These are phyloP conservation scores for Bombus impatiens DNA, from an alignment of 1,140 invertebrate species.

Conservation along the genomic window DNA sequence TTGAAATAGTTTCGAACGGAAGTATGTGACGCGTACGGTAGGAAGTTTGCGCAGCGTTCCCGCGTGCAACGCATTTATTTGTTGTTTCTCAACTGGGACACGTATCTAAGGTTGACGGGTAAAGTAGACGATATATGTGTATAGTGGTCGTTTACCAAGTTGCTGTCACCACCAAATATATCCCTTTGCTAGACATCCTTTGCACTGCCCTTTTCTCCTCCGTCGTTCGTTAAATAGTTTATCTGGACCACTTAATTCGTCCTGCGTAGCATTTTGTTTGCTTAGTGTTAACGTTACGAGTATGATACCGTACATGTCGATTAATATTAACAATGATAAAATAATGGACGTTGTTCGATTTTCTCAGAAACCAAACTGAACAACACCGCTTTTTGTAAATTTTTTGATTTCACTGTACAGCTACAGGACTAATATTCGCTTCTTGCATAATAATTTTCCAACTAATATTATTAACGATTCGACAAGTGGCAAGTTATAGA, in stretches of 20 bases:
- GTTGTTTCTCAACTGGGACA: conserved; percentile 13
- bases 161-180: conserved; percentile 28
- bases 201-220: not conserved
- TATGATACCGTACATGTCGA: too few relatives aligned
- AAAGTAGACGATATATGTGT: not conserved
- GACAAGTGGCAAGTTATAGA: too few relatives aligned
- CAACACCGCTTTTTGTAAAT: too few relatives aligned
- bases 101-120: not conserved
- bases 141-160: conserved; percentile 7
- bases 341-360: too few relatives aligned
- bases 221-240: not conserved
- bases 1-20: not conserved
- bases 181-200: not conserved
- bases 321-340: too few relatives aligned
- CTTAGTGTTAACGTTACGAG: not conserved
- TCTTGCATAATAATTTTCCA: too few relatives aligned
- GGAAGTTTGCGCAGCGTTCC: not conserved
- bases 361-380: too few relatives aligned
- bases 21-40: not conserved
- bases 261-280: not conserved
- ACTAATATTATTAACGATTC: too few relatives aligned
- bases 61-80: not conserved
- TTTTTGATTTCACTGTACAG: too few relatives aligned
- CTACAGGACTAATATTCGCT: too few relatives aligned
- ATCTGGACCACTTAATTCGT: not conserved